Conservation (phyloP, 2,888 invertebrate species). For the Limnephilus rhombicus region DNA sequence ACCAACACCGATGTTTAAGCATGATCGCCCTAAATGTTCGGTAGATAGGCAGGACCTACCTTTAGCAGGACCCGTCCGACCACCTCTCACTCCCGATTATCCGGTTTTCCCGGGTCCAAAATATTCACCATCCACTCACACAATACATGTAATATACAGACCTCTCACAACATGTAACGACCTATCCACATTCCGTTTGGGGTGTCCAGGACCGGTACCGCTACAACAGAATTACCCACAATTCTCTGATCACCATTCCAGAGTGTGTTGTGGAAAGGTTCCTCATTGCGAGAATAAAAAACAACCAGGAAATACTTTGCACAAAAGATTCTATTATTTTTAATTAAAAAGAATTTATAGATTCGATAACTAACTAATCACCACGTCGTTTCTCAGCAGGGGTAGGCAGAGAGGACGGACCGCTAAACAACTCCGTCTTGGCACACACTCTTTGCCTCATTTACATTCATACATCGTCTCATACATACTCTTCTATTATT, state of each 20-base stretch:
- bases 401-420: too few species aligned
- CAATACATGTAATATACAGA: neutral
- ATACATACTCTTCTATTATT: too few species aligned
- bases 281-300: neutral
- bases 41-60: neutral
- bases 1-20: neutral
- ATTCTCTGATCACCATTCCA: neutral
- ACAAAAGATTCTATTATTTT: neutral
- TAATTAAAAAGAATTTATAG: too few species aligned
- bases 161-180: conserved; percentile 22
- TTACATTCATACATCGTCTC: too few species aligned
- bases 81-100: conserved; percentile 44
- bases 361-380: too few species aligned
- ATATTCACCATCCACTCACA: neutral
- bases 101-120: conserved; percentile 25
- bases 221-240: neutral
- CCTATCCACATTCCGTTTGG: conserved; percentile 42
- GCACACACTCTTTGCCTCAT: too few species aligned
- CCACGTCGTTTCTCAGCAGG: too few species aligned
- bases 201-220: conserved; percentile 29
- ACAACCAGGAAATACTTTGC: neutral
- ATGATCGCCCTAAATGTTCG: conserved; percentile 23
- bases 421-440: too few species aligned
- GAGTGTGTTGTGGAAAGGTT: neutral
- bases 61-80: conserved; percentile 23